Evolutionary conservation across 2,888 invertebrate species (phyloP).

Genomic region (Meliscaeva auricollis): DNA sequence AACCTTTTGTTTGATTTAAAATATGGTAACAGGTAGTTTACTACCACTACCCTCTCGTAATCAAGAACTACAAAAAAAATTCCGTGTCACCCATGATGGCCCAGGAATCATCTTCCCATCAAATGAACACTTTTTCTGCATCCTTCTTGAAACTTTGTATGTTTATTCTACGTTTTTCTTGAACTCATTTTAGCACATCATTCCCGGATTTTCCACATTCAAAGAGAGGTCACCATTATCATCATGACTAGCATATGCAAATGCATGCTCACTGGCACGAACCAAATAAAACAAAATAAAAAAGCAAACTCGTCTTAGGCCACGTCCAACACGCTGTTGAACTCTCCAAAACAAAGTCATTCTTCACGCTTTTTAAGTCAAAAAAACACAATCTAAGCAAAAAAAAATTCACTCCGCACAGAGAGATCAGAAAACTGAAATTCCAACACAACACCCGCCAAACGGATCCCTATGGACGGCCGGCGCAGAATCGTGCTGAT

Average conservation of each 20-base stretch:
- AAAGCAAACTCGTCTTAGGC: conserved; percentile 4
- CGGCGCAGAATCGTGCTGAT: conserved; percentile 53
- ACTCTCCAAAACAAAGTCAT: conserved; percentile 35
- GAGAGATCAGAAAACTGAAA: conserved; percentile 3
- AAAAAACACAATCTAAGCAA: conserved; percentile 40
- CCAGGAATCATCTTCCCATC: background rate
- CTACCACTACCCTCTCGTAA: too few relatives aligned
- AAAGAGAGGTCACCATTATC: conserved; percentile 4
- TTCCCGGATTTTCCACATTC: conserved; percentile 8
- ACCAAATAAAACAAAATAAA: conserved; percentile 3
- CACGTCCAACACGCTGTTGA: conserved; percentile 50
- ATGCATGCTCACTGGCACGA: conserved; percentile 33
- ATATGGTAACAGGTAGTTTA: too few relatives aligned
- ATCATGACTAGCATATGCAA: background rate
- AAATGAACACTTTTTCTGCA: background rate
- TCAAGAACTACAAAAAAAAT: too few relatives aligned
- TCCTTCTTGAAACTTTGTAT: background rate
- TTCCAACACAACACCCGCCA: conserved; percentile 65
- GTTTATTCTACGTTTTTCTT: background rate
- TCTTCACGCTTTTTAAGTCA: conserved; percentile 66
- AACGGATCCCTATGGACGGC: background rate
- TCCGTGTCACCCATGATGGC: background rate
- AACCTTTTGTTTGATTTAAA: too few relatives aligned
- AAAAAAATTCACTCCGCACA: conserved; percentile 41
- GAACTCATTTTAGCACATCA: conserved; percentile 17